Conservation (phyloP, 2,888 invertebrate genomes). For the Orchestes rusci region DNA sequence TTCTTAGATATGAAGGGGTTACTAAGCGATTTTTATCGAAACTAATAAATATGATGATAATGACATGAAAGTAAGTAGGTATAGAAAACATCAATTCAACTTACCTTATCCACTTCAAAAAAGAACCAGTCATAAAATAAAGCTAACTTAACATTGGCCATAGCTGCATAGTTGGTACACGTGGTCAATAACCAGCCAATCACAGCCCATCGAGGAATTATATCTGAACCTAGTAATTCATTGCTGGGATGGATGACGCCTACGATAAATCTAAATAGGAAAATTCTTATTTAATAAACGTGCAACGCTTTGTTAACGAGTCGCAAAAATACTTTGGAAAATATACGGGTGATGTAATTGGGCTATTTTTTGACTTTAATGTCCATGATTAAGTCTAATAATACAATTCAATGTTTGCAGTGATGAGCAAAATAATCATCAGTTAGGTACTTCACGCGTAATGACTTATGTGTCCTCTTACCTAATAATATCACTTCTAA, state of each 20-base stretch:
- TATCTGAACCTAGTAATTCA: constrained; percentile 87
- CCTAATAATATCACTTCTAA: constrained; percentile 83
- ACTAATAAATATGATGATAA: too few relatives aligned
- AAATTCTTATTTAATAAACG: background rate
- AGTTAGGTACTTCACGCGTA: too few relatives aligned
- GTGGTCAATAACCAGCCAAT: constrained; percentile 91
- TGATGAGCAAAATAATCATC: too few relatives aligned
- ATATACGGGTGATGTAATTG: too few relatives aligned
- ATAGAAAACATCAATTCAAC: too few relatives aligned
- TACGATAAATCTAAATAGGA: constrained; percentile 65
- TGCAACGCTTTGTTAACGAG: background rate
- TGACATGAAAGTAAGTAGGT: too few relatives aligned
- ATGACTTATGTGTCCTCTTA: too few relatives aligned
- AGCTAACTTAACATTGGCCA: constrained; percentile 85
- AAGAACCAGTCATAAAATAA: constrained; percentile 92
- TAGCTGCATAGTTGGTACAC: constrained; percentile 82
- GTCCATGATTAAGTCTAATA: too few relatives aligned
- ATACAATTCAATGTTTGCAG: too few relatives aligned
- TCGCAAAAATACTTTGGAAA: background rate
- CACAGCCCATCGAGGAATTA: constrained; percentile 91
- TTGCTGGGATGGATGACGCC: constrained; percentile 92
- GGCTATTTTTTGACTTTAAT: too few relatives aligned
- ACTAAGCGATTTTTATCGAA: too few relatives aligned
- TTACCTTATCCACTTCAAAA: constrained; percentile 70
- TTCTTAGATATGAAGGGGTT: too few relatives aligned